Conservation (phyloP, 2,797 vertebrate species). For the Phalanger gymnotis region DNA sequence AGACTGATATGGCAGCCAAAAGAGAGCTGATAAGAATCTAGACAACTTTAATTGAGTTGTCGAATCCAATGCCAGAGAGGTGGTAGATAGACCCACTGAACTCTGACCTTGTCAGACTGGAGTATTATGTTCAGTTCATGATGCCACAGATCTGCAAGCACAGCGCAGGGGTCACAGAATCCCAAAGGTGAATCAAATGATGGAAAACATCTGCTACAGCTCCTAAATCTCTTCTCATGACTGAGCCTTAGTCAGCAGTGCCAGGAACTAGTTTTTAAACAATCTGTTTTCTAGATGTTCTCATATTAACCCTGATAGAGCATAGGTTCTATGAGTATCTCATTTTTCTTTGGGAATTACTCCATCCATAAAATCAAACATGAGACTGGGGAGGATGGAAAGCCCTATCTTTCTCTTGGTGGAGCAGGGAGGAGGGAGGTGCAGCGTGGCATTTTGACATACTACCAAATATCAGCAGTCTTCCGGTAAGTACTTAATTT, state of each 20-base stretch:
- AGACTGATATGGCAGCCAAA: neutral
- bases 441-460: slow-evolving; percentile 16
- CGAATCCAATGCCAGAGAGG: neutral
- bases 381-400: slow-evolving; percentile 21
- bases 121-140: neutral
- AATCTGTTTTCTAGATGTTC: slow-evolving; percentile 6
- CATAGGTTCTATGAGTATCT: slow-evolving; percentile 2
- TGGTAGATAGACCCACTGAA: neutral
- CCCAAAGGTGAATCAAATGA: neutral
- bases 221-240: neutral
- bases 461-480: neutral
- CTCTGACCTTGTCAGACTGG: neutral
- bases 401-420: neutral
- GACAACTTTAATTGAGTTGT: neutral
- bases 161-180: neutral
- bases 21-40: neutral
- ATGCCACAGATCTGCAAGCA: neutral
- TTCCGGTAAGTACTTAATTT: neutral
- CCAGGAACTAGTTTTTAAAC: slow-evolving; percentile 22
- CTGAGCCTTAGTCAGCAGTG: neutral
- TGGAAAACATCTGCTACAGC: neutral
- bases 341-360: slow-evolving; percentile 38
- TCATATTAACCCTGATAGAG: neutral
- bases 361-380: slow-evolving; percentile 4
- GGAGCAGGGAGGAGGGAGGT: neutral